Evolutionary conservation across 2,797 vertebrate genomes (phyloP).

Genomic region (Yasuhikotakia modesta): DNA sequence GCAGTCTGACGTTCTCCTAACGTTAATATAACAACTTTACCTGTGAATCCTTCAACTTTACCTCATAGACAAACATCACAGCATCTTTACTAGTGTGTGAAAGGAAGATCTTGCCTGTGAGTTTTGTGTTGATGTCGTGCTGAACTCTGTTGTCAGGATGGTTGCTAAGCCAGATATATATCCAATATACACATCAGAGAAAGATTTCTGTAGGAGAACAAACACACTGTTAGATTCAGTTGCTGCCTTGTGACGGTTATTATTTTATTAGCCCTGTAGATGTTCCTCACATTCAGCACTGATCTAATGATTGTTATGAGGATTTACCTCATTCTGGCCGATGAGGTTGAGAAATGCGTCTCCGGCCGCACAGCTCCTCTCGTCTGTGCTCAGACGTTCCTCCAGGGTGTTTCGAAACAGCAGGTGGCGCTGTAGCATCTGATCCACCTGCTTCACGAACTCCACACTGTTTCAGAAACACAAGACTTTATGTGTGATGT

Average conservation of each 20-base stretch:
- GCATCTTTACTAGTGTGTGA: background rate
- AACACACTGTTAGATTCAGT: background rate
- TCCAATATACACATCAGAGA: slow-evolving; percentile 75
- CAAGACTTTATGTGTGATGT: background rate
- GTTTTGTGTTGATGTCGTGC: slow-evolving; percentile 58
- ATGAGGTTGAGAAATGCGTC: slow-evolving; percentile 78
- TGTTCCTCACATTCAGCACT: background rate
- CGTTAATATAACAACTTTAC: no score
- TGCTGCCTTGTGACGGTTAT: background rate
- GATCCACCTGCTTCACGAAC: slow-evolving; percentile 71
- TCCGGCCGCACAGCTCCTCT: slow-evolving; percentile 76
- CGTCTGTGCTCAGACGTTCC: slow-evolving; percentile 70
- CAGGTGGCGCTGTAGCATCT: slow-evolving; percentile 76
- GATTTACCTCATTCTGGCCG: slow-evolving; percentile 74
- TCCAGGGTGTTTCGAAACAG: slow-evolving; percentile 79
- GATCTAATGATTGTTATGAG: background rate
- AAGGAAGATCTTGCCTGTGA: slow-evolving; percentile 64
- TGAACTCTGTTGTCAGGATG: slow-evolving; percentile 74
- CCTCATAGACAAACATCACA: background rate
- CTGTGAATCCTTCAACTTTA: background rate
- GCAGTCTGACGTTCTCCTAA: slow-evolving; percentile 70
- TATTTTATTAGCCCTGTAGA: background rate
- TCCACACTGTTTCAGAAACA: slow-evolving; percentile 66
- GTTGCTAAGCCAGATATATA: slow-evolving; percentile 71
- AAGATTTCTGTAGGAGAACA: slow-evolving; percentile 68